A percentile compares a stretch with the other conserved stretches of the same genome.
These are phyloP conservation scores for Falco naumanni DNA, from an alignment of 2,797 vertebrate genomes.

Conservation along the genomic window DNA sequence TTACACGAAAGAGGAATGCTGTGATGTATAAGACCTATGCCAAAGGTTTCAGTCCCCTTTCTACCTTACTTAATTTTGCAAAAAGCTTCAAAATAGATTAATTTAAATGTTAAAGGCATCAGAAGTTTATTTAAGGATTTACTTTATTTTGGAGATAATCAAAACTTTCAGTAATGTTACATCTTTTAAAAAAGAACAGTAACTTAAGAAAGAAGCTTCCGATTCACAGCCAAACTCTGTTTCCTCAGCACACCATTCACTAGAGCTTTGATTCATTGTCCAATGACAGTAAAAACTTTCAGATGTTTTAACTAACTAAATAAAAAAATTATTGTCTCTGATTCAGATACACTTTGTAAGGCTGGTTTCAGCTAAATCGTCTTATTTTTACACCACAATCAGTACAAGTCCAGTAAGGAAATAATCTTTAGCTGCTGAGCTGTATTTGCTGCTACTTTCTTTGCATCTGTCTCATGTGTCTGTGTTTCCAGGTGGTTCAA, in stretches of 20 bases:
- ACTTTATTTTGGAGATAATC: neutral
- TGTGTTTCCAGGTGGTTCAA: conserved; percentile 21
- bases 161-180: neutral
- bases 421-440: neutral
- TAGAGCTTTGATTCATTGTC: conserved; percentile 31
- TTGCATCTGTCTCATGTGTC: neutral
- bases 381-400: neutral
- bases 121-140: neutral
- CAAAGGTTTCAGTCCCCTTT: neutral
- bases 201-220: neutral
- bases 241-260: neutral
- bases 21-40: neutral
- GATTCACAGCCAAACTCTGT: neutral
- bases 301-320: conserved; percentile 41
- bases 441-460: conserved; percentile 5
- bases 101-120: neutral
- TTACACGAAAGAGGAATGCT: neutral
- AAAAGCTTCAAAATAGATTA: neutral
- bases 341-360: neutral
- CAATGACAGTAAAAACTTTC: conserved; percentile 7
- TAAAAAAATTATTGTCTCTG: neutral
- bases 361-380: neutral
- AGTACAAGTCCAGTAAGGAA: neutral
- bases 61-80: neutral
- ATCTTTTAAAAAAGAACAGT: neutral